Evolutionary conservation across 2,888 invertebrate genomes (phyloP), one percentile per base, ranked within the genome.

Genomic region (Limenitis camilla): DNA sequence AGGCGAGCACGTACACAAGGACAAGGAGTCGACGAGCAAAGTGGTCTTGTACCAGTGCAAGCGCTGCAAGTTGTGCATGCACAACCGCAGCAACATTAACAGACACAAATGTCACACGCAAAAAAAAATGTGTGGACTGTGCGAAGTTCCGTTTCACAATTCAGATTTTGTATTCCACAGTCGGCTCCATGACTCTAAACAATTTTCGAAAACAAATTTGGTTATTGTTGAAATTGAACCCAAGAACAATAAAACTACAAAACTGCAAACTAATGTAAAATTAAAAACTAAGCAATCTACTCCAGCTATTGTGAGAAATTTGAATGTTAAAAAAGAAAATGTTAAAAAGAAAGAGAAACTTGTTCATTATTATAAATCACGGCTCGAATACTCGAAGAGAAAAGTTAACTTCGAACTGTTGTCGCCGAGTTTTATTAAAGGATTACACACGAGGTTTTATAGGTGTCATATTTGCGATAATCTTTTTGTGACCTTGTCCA

Each of bases 381-480:
- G n/a, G n/a, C n/a, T n/a, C n/a, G n/a, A n/a, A n/a, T n/a, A n/a
- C n/a, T n/a, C n/a, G n/a, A n/a, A n/a, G n/a, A 0, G 5, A 2
- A 19, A 39, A 35, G 5, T 7, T 5, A 43, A 11, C 7, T 11
- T 5, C 4, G 48, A 49, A 11, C 9, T 41, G 5, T 5, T 28
- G 1, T 1, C 8, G 1, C 33, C 28, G 5, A 28, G 9, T 5
- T 55, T 38, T 11, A 4, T 44, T 1, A 49, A 40, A 36, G 28
- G 31, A n/a, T 7, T 44, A 2, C 1, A n/a, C 1, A 6, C 19
- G 9, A 41, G 49, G 32, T 39, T 38, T 5, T 56, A 29, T 38
- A 42, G 44, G n/a, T 59, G 58, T 39, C 11, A 19, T 1, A 41
- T 6, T 2, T 61, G 61, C 31, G 38, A 56, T 6, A 9, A 57